A percentile compares a stretch with the other conserved stretches of the same genome.
These are phyloP conservation scores for Oreochromis niloticus DNA, from an alignment of 2,113 vertebrate genomes.

Conservation along the genomic window DNA sequence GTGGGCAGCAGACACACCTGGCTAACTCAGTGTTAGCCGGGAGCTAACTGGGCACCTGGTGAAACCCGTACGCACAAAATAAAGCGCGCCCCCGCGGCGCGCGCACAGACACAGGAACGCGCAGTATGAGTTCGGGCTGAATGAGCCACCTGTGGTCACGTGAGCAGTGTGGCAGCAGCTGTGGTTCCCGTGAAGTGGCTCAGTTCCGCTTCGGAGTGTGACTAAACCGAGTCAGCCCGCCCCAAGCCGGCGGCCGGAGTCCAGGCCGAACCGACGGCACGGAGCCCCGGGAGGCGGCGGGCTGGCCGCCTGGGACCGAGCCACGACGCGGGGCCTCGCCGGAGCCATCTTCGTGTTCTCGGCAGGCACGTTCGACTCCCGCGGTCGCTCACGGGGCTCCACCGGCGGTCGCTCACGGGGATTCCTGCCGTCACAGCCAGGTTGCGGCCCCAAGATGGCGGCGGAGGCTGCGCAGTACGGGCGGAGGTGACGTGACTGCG, in stretches of 20 bases:
- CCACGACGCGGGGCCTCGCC: too few species aligned
- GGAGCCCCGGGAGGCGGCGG: not conserved
- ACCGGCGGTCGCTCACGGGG: not conserved
- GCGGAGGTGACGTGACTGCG: conserved; percentile 23
- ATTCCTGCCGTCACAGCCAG: conserved; percentile 7
- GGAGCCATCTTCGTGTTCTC: not conserved
- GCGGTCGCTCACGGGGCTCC: not conserved
- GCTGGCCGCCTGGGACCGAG: not conserved
- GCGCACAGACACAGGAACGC: not conserved
- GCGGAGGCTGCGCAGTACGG: conserved; percentile 49
- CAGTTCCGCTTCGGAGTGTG: not conserved
- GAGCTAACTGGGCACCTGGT: not conserved
- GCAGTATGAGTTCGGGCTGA: not conserved
- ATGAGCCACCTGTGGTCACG: not conserved
- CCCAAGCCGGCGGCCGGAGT: not conserved
- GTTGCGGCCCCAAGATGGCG: conserved; percentile 48
- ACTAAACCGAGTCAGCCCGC: not conserved
- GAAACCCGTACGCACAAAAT: not conserved
- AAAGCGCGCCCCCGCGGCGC: not conserved
- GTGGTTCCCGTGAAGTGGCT: not conserved
- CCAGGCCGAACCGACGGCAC: not conserved
- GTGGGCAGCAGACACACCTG: not conserved
- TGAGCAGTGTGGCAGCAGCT: not conserved
- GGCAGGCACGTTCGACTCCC: not conserved
- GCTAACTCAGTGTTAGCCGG: not conserved